Conservation (phyloP, 1,140 invertebrate species). For the Apocrypta bakeri region DNA sequence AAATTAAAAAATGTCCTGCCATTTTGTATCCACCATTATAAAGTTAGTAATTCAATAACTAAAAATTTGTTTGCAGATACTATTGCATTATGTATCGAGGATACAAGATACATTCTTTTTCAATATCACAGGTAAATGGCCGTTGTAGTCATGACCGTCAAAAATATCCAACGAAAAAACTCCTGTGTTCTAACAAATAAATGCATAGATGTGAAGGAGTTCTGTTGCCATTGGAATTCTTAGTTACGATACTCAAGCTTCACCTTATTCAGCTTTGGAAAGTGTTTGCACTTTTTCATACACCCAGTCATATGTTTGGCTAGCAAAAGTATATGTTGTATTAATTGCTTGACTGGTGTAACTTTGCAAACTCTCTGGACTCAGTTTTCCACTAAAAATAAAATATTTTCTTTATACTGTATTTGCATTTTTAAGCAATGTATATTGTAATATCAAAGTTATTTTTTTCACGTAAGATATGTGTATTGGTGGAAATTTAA, state of each 20-base stretch:
- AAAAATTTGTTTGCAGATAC: slow-evolving; percentile 52
- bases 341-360: slow-evolving; percentile 80
- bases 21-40: slow-evolving; percentile 38
- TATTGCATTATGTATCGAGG: slow-evolving; percentile 57
- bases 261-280: slow-evolving; percentile 77
- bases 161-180: slow-evolving; percentile 57
- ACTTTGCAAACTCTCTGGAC: slow-evolving; percentile 82
- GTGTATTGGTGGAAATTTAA: background rate
- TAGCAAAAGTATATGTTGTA: slow-evolving; percentile 77
- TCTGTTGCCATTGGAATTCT: slow-evolving; percentile 53
- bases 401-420: background rate
- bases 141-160: slow-evolving; percentile 62
- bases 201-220: slow-evolving; percentile 61
- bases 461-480: no score
- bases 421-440: no score
- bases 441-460: no score
- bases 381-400: slow-evolving; percentile 81
- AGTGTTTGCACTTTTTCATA: slow-evolving; percentile 83
- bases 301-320: slow-evolving; percentile 82
- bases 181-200: slow-evolving; percentile 64
- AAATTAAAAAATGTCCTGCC: slow-evolving; percentile 39
- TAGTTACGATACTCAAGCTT: slow-evolving; percentile 16
- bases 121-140: slow-evolving; percentile 73
- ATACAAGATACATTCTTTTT: slow-evolving; percentile 51
- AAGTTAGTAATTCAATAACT: slow-evolving; percentile 38